Evolutionary conservation across 2,113 vertebrate genomes (phyloP).

Genomic region (Sebastes schlegelii): DNA sequence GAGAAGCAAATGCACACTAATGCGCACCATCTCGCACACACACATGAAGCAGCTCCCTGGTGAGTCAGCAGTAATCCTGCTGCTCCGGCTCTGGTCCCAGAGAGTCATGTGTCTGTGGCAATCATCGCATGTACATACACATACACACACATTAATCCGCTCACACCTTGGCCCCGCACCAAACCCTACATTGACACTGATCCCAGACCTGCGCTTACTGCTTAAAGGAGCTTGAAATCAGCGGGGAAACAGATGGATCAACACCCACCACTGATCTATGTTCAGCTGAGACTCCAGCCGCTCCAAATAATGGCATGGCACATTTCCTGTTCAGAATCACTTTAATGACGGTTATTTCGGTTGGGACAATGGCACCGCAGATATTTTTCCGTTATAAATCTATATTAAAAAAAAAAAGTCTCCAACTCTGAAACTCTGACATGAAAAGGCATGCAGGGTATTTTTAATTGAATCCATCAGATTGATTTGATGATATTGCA

Average conservation of each 20-base stretch:
- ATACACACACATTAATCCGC: slow-evolving; percentile 42
- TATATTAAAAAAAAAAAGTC: slow-evolving; percentile 28
- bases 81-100: slow-evolving; percentile 33
- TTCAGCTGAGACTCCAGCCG: slow-evolving; percentile 29
- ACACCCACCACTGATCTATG: slow-evolving; percentile 53
- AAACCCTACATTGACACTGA: slow-evolving; percentile 59
- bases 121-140: slow-evolving; percentile 32
- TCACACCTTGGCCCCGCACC: slow-evolving; percentile 53
- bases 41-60: slow-evolving; percentile 26
- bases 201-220: slow-evolving; percentile 49
- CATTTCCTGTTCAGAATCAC: slow-evolving; percentile 30
- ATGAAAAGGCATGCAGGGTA: slow-evolving; percentile 61
- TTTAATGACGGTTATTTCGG: not conserved
- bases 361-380: slow-evolving; percentile 13
- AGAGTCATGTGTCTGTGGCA: slow-evolving; percentile 43
- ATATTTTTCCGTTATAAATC: slow-evolving; percentile 28
- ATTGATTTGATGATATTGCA: slow-evolving; percentile 75
- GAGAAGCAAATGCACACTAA: not conserved
- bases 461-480: slow-evolving; percentile 77
- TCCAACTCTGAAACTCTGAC: slow-evolving; percentile 52
- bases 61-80: slow-evolving; percentile 70
- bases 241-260: slow-evolving; percentile 53
- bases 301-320: not conserved
- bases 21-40: not conserved
- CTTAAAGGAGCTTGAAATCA: slow-evolving; percentile 51